These are phyloP conservation scores for Hyperopisus bebe DNA, from an alignment of 2,113 vertebrate species.

Conservation along the genomic window DNA sequence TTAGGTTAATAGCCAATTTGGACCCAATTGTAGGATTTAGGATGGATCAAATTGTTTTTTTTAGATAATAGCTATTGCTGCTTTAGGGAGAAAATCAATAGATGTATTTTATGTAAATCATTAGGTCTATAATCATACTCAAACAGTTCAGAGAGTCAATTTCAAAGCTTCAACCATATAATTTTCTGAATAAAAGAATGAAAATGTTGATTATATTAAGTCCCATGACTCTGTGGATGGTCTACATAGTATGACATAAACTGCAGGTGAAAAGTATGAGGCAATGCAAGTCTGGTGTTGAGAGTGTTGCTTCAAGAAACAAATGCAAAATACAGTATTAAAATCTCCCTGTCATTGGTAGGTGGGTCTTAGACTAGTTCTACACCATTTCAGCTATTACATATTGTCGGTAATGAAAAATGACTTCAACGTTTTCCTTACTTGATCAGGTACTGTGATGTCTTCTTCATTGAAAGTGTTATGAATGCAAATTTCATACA, in stretches of 20 bases:
- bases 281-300: background rate
- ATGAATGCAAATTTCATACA: too few relatives aligned
- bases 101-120: too few relatives aligned
- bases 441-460: background rate
- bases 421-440: background rate
- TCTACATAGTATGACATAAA: background rate
- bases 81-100: too few relatives aligned
- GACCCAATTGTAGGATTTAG: background rate
- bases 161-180: too few relatives aligned
- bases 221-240: background rate
- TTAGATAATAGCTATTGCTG: background rate
- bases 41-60: background rate
- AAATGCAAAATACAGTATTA: background rate
- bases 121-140: too few relatives aligned
- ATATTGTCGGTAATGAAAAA: background rate
- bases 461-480: too few relatives aligned
- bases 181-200: too few relatives aligned
- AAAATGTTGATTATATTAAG: too few relatives aligned
- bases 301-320: background rate
- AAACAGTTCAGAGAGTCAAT: too few relatives aligned
- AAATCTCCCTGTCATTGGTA: background rate
- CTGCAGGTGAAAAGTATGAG: background rate
- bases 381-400: background rate
- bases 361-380: background rate
- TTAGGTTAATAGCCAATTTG: background rate